Evolutionary conservation across 2,797 vertebrate species (phyloP).

Genomic region (Phaenicophaeus curvirostris): DNA sequence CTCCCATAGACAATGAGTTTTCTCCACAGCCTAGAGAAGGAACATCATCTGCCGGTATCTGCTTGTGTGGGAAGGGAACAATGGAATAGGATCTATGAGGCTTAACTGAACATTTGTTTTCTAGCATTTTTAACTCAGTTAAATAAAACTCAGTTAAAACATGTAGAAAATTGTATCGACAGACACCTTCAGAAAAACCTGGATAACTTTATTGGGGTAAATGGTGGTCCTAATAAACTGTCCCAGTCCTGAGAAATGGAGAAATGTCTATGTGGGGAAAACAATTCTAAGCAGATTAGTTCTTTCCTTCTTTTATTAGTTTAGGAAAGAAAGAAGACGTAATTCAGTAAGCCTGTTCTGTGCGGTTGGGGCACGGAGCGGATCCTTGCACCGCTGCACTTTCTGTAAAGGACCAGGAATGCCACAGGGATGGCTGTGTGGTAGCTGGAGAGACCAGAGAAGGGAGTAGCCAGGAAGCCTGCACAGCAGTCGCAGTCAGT

Average conservation of each 20-base stretch:
- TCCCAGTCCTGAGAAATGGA: background rate
- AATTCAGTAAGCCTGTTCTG: background rate
- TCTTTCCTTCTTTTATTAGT: background rate
- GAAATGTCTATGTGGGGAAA: background rate
- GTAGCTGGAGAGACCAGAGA: background rate
- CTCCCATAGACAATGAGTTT: background rate
- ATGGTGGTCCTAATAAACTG: background rate
- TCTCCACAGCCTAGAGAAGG: background rate
- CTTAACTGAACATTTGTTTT: background rate
- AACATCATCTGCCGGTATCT: background rate
- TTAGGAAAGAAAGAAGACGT: background rate
- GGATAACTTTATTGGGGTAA: background rate
- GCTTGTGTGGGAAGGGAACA: background rate
- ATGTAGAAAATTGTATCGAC: background rate
- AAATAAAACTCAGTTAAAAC: background rate
- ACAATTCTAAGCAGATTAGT: background rate
- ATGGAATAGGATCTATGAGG: background rate
- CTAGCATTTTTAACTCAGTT: background rate
- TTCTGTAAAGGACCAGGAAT: background rate
- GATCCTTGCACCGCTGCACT: background rate
- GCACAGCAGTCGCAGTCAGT: background rate
- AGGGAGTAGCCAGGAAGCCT: background rate
- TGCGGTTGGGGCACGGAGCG: background rate
- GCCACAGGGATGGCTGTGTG: rapidly evolving
- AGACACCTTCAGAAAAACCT: background rate